These are phyloP conservation scores for Latheticus oryzae DNA, from an alignment of 2,888 invertebrate genomes.

Conservation along the genomic window DNA sequence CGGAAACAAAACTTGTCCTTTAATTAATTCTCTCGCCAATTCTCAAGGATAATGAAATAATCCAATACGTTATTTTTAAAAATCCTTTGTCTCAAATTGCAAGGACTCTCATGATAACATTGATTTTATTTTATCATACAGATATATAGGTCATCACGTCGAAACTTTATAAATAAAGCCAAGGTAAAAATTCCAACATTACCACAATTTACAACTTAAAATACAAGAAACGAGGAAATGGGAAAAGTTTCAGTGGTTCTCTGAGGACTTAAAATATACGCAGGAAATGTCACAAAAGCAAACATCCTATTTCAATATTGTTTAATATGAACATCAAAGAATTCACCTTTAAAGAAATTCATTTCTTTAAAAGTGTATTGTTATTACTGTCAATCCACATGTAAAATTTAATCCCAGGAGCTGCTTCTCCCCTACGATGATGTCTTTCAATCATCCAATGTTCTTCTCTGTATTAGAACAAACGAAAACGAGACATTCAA, in stretches of 20 bases:
- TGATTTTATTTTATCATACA: constrained; percentile 42
- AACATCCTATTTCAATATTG: constrained; percentile 60
- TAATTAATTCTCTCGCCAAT: constrained; percentile 29
- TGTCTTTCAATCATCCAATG: constrained; percentile 64
- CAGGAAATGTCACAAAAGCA: constrained; percentile 32
- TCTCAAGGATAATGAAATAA: constrained; percentile 39
- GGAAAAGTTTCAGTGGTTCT: constrained; percentile 22
- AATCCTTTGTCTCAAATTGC: constrained; percentile 25
- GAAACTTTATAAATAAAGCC: constrained; percentile 41
- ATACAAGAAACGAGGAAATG: constrained; percentile 11
- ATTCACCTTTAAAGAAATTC: constrained; percentile 56
- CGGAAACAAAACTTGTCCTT: constrained; percentile 27
- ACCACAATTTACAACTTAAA: constrained; percentile 19
- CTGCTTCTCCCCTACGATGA: constrained; percentile 52
- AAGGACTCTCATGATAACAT: constrained; percentile 33
- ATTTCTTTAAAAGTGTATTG: constrained; percentile 64
- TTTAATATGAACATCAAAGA: constrained; percentile 64
- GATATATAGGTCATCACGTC: constrained; percentile 46
- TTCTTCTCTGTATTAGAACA: constrained; percentile 62
- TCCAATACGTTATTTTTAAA: constrained; percentile 35
- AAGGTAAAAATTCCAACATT: constrained; percentile 40
- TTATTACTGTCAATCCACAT: constrained; percentile 66
- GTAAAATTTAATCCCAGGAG: constrained; percentile 66
- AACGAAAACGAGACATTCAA: constrained; percentile 61
- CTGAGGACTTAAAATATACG: constrained; percentile 19